Conservation (phyloP, 2,797 vertebrate species). For the Eospalax fontanierii region DNA sequence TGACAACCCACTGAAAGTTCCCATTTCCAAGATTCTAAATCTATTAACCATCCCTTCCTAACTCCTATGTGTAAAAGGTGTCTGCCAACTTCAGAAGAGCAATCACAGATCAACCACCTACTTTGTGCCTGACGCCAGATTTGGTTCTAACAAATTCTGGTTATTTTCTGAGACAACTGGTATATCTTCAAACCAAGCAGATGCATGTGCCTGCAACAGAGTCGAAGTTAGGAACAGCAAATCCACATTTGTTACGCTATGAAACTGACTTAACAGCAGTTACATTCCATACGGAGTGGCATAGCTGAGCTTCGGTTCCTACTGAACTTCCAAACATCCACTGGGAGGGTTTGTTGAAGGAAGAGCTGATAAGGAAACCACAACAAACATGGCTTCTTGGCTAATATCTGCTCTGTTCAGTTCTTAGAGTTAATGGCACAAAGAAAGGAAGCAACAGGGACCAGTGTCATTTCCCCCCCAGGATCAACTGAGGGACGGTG, state of each 20-base stretch:
- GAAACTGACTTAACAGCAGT: neutral
- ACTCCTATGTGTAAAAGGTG: neutral
- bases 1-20: neutral
- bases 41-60: neutral
- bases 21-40: conserved; percentile 34
- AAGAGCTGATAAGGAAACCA: conserved; percentile 3
- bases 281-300: neutral
- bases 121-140: neutral
- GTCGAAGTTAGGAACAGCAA: neutral
- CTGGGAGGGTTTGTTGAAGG: conserved; percentile 56
- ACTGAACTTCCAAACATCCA: conserved; percentile 54
- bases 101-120: neutral
- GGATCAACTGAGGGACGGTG: conserved; percentile 61
- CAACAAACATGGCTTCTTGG: conserved; percentile 56
- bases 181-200: neutral
- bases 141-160: neutral
- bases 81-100: neutral
- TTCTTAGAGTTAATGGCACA: conserved; percentile 75
- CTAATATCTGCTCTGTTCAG: conserved; percentile 64
- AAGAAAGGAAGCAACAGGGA: conserved; percentile 69
- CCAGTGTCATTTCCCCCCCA: conserved; percentile 13
- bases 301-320: conserved; percentile 76
- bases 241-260: neutral
- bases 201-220: neutral
- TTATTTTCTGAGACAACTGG: conserved; percentile 3